Base-by-base conservation (phyloP, 2,113 vertebrate genomes). In the Sander lucioperca region DNA sequence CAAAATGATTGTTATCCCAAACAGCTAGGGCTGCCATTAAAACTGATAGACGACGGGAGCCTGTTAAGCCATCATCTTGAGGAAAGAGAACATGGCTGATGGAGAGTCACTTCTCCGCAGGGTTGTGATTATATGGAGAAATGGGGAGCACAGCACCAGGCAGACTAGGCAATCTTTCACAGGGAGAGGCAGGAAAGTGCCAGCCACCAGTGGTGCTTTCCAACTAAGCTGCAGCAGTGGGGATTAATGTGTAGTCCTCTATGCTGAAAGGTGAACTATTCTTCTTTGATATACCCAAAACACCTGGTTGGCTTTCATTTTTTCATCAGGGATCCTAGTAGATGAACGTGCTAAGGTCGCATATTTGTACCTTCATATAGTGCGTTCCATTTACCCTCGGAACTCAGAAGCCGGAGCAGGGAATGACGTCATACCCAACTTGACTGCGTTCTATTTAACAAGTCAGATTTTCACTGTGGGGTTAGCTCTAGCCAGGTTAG, bases 51-150 rank as follows among this genome's bases (percentile, higher is more conserved):
- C 5, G 82, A 84, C 18, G 18, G 80, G 68, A 59, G 66, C 56
- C 25, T 51, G 87, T 88, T 85, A 88, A 89, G 86, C 78, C 85
- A 87, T 90, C 89, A 88, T 86, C 80, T 70, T 43, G 74, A 72
- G 65, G 80, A 87, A 85, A 78, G 74, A 76, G 84, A 89, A 79
- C 70, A 25, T 61, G 82, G 76, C 83, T 93, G 90, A 94, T 90
- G 82, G 86, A 90, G 88, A 88, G 85, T 84, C 68, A 57, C 82
- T 86, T 83, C 88, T 92, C 85, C 23, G 39, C 67, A 50, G 86
- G 82, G 54, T 74, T 90, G 91, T 93, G 90, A 92, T 93, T 92
- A 92, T 79, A 78, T 63, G 59, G 86, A 93, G 86, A 86, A 92
- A 93, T 87, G 80, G 67, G 65, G 74, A 87, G 85, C 69, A 51